Evolutionary conservation across 2,888 invertebrate genomes (phyloP).

Genomic region (Scaptodrosophila latifasciaeformis): DNA sequence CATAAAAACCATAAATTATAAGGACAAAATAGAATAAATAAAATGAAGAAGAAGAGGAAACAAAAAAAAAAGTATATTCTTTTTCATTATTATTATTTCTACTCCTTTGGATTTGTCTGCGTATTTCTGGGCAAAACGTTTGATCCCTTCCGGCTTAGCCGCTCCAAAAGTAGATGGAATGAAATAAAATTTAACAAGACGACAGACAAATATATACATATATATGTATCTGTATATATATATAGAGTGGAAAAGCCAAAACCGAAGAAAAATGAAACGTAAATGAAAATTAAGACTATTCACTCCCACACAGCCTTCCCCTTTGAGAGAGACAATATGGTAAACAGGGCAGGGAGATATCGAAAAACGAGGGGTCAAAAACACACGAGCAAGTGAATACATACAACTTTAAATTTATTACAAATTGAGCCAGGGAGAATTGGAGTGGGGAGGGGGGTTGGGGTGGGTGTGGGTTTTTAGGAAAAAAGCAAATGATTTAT

Average conservation of each 20-base stretch:
- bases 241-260: background rate
- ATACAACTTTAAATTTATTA: conserved; percentile 51
- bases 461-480: too few relatives aligned
- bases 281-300: too few relatives aligned
- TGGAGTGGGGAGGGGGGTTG: too few relatives aligned
- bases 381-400: background rate
- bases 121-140: conserved; percentile 41
- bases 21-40: too few relatives aligned
- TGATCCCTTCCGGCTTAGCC: conserved; percentile 64
- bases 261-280: background rate
- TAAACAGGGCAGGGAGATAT: background rate
- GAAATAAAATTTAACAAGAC: conserved; percentile 42
- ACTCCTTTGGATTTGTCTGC: conserved; percentile 28
- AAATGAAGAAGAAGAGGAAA: too few relatives aligned
- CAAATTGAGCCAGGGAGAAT: too few relatives aligned
- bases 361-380: background rate
- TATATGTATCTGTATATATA: too few relatives aligned
- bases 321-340: background rate
- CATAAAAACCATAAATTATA: too few relatives aligned
- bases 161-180: conserved; percentile 44
- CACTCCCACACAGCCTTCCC: background rate
- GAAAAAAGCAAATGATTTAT: conserved; percentile 51
- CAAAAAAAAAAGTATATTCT: too few relatives aligned
- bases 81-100: too few relatives aligned
- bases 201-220: background rate